A percentile compares a stretch with the other conserved stretches of the same genome.
Evolutionary conservation across 2,113 vertebrate species (phyloP).

Genomic region (Pteruthius melanotis): DNA sequence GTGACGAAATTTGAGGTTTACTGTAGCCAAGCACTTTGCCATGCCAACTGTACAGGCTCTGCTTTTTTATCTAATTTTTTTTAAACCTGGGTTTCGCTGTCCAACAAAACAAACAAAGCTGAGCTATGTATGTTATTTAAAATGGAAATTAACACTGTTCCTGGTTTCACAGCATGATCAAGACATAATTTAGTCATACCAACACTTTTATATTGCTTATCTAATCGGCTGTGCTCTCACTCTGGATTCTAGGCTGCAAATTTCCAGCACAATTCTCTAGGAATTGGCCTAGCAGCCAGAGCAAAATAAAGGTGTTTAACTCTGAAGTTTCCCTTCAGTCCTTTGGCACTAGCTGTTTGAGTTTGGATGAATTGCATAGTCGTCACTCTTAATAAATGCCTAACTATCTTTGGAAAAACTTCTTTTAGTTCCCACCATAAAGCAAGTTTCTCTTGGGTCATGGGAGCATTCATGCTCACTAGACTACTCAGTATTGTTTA

Average conservation of each 20-base stretch:
- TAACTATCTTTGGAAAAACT: neutral
- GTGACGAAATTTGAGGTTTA: neutral
- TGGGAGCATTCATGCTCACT: neutral
- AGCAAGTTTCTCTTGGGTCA: neutral
- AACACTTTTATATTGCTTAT: conserved; percentile 16
- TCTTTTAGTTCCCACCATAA: neutral
- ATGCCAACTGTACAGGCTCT: neutral
- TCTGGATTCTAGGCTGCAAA: neutral
- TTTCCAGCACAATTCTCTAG: neutral
- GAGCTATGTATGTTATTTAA: neutral
- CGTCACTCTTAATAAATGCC: neutral
- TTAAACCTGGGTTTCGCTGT: neutral
- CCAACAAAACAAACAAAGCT: neutral
- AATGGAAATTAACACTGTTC: neutral
- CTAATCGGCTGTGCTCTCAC: neutral
- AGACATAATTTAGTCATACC: neutral
- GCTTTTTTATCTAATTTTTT: neutral
- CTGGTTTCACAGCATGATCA: neutral
- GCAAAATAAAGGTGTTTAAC: neutral
- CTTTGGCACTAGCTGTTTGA: neutral
- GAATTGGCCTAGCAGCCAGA: neutral
- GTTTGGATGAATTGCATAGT: neutral
- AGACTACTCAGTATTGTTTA: neutral
- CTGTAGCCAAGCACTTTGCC: neutral
- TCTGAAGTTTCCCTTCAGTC: neutral